Conservation (phyloP, 2,113 vertebrate species). For the Petromus typicus region DNA sequence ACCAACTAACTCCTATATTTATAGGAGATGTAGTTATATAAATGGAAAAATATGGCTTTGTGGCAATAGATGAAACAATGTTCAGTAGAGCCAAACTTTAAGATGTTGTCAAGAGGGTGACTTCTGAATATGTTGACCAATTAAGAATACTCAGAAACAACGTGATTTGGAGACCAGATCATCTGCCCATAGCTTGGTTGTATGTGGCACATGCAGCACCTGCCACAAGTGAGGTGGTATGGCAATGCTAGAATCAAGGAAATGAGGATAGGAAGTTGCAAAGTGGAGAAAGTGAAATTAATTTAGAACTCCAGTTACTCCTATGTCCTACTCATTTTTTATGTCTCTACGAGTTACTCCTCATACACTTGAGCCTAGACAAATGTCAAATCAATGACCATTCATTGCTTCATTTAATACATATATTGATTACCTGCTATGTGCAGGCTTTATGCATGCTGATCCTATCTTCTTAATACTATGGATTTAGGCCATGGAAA, state of each 20-base stretch:
- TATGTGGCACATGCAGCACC: too few species aligned
- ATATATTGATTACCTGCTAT: background rate
- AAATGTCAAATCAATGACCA: background rate
- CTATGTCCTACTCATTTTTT: background rate
- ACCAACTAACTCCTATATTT: background rate
- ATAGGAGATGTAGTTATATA: background rate
- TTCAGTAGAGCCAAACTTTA: background rate
- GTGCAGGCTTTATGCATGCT: background rate
- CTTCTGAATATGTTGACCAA: background rate
- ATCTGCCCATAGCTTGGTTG: background rate
- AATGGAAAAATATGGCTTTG: background rate
- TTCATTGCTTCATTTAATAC: conserved; percentile 8
- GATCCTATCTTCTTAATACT: background rate
- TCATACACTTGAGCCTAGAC: background rate
- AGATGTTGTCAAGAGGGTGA: background rate
- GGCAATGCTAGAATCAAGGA: background rate
- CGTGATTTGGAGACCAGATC: background rate
- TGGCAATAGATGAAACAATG: background rate
- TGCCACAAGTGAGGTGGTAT: background rate
- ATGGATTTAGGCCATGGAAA: background rate
- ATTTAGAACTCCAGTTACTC: background rate
- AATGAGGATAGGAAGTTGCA: background rate
- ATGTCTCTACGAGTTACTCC: background rate
- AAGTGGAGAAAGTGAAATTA: background rate
- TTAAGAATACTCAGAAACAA: background rate